These are phyloP conservation scores for Eremophila alpestris DNA, from an alignment of 2,797 vertebrate genomes.

Conservation along the genomic window DNA sequence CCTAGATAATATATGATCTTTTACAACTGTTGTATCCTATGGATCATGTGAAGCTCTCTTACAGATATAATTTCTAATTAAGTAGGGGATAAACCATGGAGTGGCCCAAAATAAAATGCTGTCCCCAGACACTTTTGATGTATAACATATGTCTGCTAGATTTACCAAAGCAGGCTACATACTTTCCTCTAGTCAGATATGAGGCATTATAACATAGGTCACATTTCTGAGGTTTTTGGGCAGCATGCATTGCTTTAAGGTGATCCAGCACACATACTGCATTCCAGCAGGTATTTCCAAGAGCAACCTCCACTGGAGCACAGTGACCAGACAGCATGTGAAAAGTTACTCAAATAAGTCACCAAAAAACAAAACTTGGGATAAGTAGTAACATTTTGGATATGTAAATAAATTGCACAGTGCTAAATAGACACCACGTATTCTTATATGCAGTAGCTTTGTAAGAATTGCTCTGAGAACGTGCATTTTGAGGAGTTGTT, in stretches of 20 bases:
- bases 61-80: background rate
- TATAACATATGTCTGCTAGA: slow-evolving; percentile 1
- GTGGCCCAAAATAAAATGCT: background rate
- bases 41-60: background rate
- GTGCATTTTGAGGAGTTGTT: background rate
- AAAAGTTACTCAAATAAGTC: background rate
- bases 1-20: background rate
- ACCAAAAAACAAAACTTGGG: background rate
- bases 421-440: background rate
- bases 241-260: background rate
- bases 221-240: background rate
- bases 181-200: background rate
- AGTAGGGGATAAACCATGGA: background rate
- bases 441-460: background rate
- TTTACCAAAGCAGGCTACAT: background rate
- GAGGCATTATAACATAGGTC: background rate
- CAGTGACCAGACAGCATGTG: background rate
- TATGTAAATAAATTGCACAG: background rate
- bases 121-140: background rate
- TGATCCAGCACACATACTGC: accelerated
- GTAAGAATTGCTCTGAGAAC: background rate
- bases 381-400: background rate
- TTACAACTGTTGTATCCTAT: background rate
- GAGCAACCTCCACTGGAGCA: background rate
- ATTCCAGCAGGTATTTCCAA: background rate